Evolutionary conservation across 2,113 vertebrate genomes (phyloP).

Genomic region (Pampusana beccarii): DNA sequence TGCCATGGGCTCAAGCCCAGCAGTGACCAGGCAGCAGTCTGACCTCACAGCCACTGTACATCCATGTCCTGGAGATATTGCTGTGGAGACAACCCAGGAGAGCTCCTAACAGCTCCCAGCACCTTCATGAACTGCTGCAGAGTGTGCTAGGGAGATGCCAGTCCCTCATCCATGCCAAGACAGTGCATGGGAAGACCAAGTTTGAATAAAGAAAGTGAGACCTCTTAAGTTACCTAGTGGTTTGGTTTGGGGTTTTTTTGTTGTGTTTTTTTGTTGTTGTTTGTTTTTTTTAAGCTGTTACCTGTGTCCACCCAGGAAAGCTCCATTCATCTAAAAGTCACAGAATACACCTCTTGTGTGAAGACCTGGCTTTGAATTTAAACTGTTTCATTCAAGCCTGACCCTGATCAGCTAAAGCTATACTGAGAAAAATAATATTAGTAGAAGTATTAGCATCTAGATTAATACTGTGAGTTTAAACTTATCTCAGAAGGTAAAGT

Average conservation of each 20-base stretch:
- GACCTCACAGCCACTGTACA: not conserved
- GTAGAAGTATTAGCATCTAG: not conserved
- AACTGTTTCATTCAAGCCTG: not conserved
- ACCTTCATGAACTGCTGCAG: not conserved
- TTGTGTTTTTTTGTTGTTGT: no score
- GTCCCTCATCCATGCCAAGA: fast-evolving
- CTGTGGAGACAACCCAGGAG: not conserved
- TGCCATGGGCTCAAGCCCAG: fast-evolving
- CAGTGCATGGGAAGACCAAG: not conserved
- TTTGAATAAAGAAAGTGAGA: not conserved
- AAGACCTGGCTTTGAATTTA: not conserved
- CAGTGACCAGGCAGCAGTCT: not conserved
- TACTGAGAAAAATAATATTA: not conserved
- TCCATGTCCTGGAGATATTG: not conserved
- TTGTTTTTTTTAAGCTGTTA: not conserved
- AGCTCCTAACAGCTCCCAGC: not conserved
- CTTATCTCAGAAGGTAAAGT: not conserved
- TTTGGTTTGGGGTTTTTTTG: no score
- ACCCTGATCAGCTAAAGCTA: not conserved
- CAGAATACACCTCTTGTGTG: not conserved
- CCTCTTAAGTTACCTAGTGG: not conserved
- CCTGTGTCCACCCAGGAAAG: not conserved
- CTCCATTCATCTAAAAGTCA: not conserved
- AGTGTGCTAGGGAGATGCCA: not conserved
- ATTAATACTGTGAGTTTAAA: not conserved